phyloP scores from a whole-genome alignment of 1,140 invertebrate species.

The Drosophila serrata region DNA sequence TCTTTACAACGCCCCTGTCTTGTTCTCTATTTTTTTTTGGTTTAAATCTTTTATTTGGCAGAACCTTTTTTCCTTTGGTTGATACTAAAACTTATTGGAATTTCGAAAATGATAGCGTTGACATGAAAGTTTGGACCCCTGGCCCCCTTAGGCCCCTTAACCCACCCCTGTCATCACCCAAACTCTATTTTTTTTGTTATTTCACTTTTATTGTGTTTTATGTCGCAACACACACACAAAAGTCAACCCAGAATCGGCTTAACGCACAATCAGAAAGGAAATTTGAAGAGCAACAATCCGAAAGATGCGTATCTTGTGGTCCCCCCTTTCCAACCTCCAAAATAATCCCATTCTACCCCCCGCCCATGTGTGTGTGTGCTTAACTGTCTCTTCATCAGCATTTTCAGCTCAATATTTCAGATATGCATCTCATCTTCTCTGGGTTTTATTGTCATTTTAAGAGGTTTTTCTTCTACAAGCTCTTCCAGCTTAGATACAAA shows the following conservation, averaged over 20 bases:
- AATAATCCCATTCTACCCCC: constrained; percentile 11
- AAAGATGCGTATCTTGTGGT: constrained; percentile 68
- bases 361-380: background rate
- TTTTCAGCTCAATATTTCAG: constrained; percentile 45
- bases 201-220: constrained; percentile 72
- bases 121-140: constrained; percentile 39
- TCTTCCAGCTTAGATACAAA: constrained; percentile 46
- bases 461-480: constrained; percentile 25
- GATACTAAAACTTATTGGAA: constrained; percentile 63
- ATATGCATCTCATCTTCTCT: constrained; percentile 58
- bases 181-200: constrained; percentile 22
- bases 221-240: constrained; percentile 45
- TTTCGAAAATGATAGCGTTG: constrained; percentile 69
- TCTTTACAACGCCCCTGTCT: background rate
- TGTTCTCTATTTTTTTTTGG: background rate
- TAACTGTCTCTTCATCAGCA: constrained; percentile 13
- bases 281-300: constrained; percentile 66
- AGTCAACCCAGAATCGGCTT: constrained; percentile 67
- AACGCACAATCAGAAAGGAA: constrained; percentile 35
- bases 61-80: constrained; percentile 12
- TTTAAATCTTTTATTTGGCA: constrained; percentile 4
- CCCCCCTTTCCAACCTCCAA: background rate
- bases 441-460: constrained; percentile 64
- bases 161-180: constrained; percentile 3
- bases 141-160: background rate